Conservation (phyloP, 2,113 vertebrate genomes). For the Paraplagusia blochii region DNA sequence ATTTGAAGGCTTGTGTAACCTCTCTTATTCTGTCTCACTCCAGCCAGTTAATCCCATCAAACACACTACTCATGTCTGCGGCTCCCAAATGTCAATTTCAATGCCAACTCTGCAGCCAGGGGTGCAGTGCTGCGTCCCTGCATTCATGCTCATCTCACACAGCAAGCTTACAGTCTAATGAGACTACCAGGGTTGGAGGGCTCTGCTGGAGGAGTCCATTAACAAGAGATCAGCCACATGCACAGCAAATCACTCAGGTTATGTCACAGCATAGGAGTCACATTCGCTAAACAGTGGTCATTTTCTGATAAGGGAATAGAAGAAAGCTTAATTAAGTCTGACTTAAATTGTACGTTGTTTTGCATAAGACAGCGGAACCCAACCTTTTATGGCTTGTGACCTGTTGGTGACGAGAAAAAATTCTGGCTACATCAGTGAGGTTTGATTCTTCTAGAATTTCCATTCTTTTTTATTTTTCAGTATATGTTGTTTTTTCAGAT, state of each 20-base stretch:
- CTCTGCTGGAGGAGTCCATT: constrained; percentile 58
- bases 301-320: constrained; percentile 31
- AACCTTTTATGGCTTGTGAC: no score
- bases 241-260: constrained; percentile 32
- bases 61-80: constrained; percentile 63
- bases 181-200: constrained; percentile 54
- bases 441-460: no score
- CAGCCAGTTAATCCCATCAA: constrained; percentile 72
- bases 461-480: no score
- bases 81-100: constrained; percentile 59
- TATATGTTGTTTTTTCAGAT: no score
- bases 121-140: constrained; percentile 50
- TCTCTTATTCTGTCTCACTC: constrained; percentile 48
- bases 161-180: constrained; percentile 59
- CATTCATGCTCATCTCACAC: constrained; percentile 56
- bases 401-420: no score
- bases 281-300: constrained; percentile 18
- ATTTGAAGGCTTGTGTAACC: constrained; percentile 58
- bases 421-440: no score
- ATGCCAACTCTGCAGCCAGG: constrained; percentile 60
- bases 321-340: neutral
- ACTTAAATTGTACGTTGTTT: neutral
- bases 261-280: constrained; percentile 18
- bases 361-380: no score
- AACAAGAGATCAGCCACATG: constrained; percentile 50